Conservation (phyloP, 2,113 vertebrate species). For the Picathartes gymnocephalus region DNA sequence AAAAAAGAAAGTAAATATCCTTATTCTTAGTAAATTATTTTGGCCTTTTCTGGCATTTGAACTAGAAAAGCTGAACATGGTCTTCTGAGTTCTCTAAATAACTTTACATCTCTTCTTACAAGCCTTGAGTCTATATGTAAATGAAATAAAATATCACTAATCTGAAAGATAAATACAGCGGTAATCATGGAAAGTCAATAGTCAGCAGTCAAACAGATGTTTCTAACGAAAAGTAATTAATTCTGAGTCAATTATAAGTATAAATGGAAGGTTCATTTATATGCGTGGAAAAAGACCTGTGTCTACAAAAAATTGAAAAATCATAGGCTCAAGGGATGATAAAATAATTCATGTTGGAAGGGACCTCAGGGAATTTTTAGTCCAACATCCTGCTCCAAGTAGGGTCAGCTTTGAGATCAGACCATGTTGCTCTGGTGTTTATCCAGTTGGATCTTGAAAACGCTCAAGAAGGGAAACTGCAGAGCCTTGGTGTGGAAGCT, state of each 20-base stretch:
- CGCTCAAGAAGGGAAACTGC: not conserved
- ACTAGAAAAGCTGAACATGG: not conserved
- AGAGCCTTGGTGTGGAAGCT: not conserved
- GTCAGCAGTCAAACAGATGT: not conserved
- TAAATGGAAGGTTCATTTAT: not conserved
- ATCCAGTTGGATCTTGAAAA: not conserved
- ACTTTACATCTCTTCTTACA: not conserved
- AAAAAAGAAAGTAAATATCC: not conserved
- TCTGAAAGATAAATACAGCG: not conserved
- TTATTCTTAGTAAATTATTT: not conserved
- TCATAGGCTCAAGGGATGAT: not conserved
- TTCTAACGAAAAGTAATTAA: not conserved
- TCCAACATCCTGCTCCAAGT: not conserved
- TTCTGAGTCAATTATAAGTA: not conserved
- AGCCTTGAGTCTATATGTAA: not conserved
- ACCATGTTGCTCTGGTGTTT: not conserved
- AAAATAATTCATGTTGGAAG: not conserved
- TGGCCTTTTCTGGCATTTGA: not conserved
- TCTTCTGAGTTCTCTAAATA: not conserved
- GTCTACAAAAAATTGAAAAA: not conserved
- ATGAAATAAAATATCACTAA: not conserved
- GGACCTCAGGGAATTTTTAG: not conserved
- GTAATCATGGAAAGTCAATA: not conserved
- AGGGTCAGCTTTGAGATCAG: not conserved
- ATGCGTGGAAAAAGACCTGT: not conserved